Evolutionary conservation across 1,140 invertebrate genomes (phyloP).

Genomic region (Papilio machaon): DNA sequence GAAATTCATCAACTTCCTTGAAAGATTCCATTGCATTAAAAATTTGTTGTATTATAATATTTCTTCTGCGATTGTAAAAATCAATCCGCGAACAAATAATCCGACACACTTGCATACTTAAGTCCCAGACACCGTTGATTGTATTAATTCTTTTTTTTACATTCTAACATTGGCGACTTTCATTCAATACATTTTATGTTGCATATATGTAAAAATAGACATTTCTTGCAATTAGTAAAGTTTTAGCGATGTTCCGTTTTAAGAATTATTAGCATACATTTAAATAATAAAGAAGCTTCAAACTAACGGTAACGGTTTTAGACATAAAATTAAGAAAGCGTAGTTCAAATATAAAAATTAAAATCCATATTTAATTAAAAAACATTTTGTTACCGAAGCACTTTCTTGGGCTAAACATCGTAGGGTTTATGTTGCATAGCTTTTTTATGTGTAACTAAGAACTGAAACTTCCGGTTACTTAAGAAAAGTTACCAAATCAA

Average conservation of each 20-base stretch:
- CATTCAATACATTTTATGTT: slow-evolving; percentile 13
- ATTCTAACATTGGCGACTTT: background rate
- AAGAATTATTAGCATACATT: slow-evolving; percentile 21
- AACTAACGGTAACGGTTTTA: background rate
- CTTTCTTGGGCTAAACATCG: background rate
- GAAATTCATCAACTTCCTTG: too few relatives aligned
- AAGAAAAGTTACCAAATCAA: background rate
- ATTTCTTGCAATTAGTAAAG: slow-evolving; percentile 2
- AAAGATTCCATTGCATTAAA: background rate
- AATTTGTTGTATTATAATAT: background rate
- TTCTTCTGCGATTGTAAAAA: slow-evolving; percentile 2
- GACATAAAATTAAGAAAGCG: background rate
- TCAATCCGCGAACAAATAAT: slow-evolving; percentile 24
- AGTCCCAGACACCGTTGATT: background rate
- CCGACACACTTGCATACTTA: slow-evolving; percentile 24
- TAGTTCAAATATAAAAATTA: background rate
- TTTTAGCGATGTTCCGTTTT: background rate
- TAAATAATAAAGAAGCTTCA: slow-evolving; percentile 19
- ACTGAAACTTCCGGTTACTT: background rate
- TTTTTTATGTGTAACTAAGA: background rate
- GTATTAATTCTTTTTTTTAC: background rate
- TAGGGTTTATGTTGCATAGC: background rate
- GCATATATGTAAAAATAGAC: slow-evolving; percentile 10
- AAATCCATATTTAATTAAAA: background rate
- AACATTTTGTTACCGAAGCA: background rate